Percentiles rank a stretch among this genome's conserved stretches.
phyloP scores from a whole-genome alignment of 2,113 vertebrate species.

The Nyctereutes procyonoides region DNA sequence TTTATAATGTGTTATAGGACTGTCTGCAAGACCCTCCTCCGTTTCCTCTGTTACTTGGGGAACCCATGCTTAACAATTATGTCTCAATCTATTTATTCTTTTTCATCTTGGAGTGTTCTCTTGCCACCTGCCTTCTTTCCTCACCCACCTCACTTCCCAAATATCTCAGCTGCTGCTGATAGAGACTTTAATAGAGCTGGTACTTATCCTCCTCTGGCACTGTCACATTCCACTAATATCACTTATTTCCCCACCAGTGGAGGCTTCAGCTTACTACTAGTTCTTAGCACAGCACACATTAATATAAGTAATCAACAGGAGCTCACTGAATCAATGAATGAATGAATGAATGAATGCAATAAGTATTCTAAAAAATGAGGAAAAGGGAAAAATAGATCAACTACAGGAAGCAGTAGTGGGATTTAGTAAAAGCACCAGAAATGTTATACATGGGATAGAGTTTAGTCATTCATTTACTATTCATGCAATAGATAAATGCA shows the following conservation, averaged over 20 bases:
- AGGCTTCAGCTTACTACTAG: neutral
- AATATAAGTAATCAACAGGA: neutral
- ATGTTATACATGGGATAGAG: neutral
- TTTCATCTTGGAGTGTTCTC: neutral
- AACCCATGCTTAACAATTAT: neutral
- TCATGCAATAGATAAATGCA: neutral
- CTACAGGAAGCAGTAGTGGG: neutral
- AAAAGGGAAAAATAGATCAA: neutral
- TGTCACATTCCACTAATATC: neutral
- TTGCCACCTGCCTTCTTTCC: neutral
- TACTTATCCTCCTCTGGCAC: neutral
- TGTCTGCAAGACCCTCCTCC: fast-evolving
- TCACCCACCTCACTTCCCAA: neutral
- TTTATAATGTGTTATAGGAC: neutral
- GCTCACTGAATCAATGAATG: neutral
- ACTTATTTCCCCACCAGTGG: neutral
- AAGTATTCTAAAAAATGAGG: neutral
- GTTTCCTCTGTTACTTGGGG: neutral
- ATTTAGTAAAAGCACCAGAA: neutral
- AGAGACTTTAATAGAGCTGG: neutral
- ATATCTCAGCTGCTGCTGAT: neutral
- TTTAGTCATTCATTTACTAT: neutral
- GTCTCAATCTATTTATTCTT: neutral
- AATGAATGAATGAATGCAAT: neutral
- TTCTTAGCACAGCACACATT: neutral